Evolutionary conservation across 2,113 vertebrate genomes (phyloP), one percentile per base, ranked within the genome.

Genomic region (Atherinomorus stipes): DNA sequence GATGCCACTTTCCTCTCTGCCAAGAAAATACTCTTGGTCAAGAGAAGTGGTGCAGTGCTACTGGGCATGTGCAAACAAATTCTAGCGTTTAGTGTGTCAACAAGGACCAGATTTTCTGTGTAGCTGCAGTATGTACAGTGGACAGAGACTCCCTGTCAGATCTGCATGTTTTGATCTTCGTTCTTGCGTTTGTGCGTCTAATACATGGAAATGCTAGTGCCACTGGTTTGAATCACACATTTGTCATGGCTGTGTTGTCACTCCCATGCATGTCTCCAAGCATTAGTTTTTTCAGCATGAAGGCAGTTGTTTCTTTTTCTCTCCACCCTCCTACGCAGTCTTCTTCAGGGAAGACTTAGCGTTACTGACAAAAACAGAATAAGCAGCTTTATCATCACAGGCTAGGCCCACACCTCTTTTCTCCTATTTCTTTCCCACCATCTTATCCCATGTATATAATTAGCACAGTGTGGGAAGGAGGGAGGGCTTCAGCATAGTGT

Each of bases 311-410:
- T 82, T 70, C 49, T 64, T 50, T 62, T 62, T 60, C 51, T 23
- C 28, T 69, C 74, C 64, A 62, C 73, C 51, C 64, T 76, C 85
- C 86, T 60, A 83, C 77, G 7, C 79, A 37, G 44, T 60, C 61
- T 66, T 76, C 79, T 69, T 70, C 40, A 70, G 70, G 75, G 64
- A 75, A 83, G 78, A 77, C 61, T 81, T 66, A 42, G 68, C 63
- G 10, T 40, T 2, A n/a, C 71, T 51, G 56, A 34, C 72, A 77
- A 26, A 76, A 60, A 74, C 49, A 54, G 65, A 86, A 76, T 51
- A 64, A 58, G 68, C 73, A 77, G 76, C 50, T 84, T 79, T 63
- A 78, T 72, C 42, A 6, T 85, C 67, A 58, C 69, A 47, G 40
- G 51, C 44, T 34, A 66, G 45, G 13, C 72, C 66, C 52, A 71